A percentile compares a stretch with the other conserved stretches of the same genome.
phyloP scores from a whole-genome alignment of 1,140 invertebrate genomes.

The Heliconius hewitsoni region DNA sequence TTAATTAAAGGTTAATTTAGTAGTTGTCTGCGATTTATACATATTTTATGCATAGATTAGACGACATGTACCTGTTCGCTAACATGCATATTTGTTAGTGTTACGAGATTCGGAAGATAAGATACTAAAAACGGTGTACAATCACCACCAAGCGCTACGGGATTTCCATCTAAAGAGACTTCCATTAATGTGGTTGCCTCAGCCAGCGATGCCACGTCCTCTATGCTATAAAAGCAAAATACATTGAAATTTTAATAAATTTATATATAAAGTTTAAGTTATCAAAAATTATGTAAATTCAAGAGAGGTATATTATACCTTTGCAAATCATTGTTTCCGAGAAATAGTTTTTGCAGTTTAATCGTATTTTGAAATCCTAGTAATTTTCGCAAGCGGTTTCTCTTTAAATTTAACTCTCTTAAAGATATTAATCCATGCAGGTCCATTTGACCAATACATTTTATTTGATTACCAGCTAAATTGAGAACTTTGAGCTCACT shows the following conservation, averaged over 20 bases:
- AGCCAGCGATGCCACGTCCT: constrained; percentile 89
- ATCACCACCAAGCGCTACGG: constrained; percentile 87
- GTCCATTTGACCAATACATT: constrained; percentile 86
- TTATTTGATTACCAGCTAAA: constrained; percentile 93
- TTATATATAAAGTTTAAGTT: not conserved
- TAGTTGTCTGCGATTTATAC: not conserved
- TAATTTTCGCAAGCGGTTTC: constrained; percentile 91
- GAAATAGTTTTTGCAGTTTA: constrained; percentile 90
- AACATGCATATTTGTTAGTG: constrained; percentile 88
- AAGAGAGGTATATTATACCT: constrained; percentile 72
- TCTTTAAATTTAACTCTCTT: constrained; percentile 92
- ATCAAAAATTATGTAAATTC: not conserved
- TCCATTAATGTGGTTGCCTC: constrained; percentile 88
- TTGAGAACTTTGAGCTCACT: constrained; percentile 93
- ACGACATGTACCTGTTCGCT: constrained; percentile 83
- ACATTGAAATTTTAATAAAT: constrained; percentile 21
- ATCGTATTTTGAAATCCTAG: constrained; percentile 90
- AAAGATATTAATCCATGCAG: constrained; percentile 89
- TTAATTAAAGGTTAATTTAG: not conserved
- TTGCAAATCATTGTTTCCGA: constrained; percentile 93
- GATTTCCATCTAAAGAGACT: constrained; percentile 93
- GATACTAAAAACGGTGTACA: constrained; percentile 90
- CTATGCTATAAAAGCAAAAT: constrained; percentile 83
- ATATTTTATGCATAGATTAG: not conserved
- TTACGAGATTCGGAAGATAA: constrained; percentile 86